Evolutionary conservation across 2,888 invertebrate genomes (phyloP), one percentile per base, ranked within the genome.

Genomic region (Cerastoderma edule): DNA sequence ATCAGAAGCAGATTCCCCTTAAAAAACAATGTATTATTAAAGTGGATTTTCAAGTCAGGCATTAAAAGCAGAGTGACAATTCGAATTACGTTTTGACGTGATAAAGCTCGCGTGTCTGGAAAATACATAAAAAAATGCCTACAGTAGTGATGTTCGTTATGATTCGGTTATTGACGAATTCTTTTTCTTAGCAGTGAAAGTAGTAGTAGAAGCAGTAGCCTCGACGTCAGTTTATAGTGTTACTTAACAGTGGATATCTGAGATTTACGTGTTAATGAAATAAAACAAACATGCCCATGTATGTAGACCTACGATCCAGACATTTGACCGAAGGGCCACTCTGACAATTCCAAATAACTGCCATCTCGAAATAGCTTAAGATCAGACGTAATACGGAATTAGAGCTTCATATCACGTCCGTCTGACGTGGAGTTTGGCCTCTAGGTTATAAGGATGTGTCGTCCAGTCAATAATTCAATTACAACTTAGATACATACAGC

Each of bases 31-130:
- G n/a, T 46, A 16, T 19, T 19, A 46, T 46, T 46, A 19, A 46
- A 46, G 46, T 46, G n/a, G 46, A 46, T 46, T 46, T 46, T n/a
- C 46, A 19, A n/a, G 46, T 46, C 16, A 46, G n/a, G 46, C 46
- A 19, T 46, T 46, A 19, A 46, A 46, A 1, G 46, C 46, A 46
- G 46, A 46, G 19, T 46, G 46, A 46, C 46, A 46, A n/a, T 19
- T 46, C 19, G n/a, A 46, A 46, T 46, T 19, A 46, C n/a, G 46
- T n/a, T n/a, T n/a, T n/a, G n/a, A n/a, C n/a, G n/a, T n/a, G n/a
- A n/a, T n/a, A n/a, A n/a, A n/a, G n/a, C n/a, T n/a, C n/a, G n/a
- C n/a, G n/a, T n/a, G n/a, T n/a, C n/a, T n/a, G n/a, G n/a, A n/a
- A n/a, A n/a, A n/a, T n/a, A n/a, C n/a, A n/a, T n/a, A n/a, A n/a